Base-by-base conservation (phyloP, 2,113 vertebrate species). In the Mirza zaza region DNA sequence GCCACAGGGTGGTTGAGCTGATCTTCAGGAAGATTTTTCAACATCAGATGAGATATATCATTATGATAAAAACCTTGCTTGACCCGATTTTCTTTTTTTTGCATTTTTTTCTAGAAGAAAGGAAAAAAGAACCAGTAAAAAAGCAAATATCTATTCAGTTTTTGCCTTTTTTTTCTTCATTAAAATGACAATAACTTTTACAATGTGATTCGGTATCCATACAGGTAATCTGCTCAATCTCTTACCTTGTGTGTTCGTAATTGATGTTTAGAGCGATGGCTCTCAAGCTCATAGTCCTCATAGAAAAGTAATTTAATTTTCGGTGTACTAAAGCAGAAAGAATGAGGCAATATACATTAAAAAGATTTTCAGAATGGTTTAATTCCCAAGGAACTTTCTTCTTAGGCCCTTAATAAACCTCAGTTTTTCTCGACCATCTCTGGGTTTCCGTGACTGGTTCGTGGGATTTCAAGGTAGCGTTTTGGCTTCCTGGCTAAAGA, bases 231-330 rank as follows among this genome's bases (percentile, higher is more conserved):
- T 87, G 70, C 70, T 59, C 32, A 13, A 0, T 21, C 83, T 94
- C 87, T 52, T 70, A 14, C 32, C 36, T 55, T 6, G 52, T 36
- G 71, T 36, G 36, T 75, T 94, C 76, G 23, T 88, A 76, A 84
- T 34, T 14, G 68, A 84, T 93, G 73, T 45, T 82, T 52, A 55
- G 82, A 71, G 68, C 8, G 27, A 82, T 48, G 65, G 48, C 63
- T 52, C 15, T 71, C 15, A 32, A 87, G 79, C 91, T 63, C 25
- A 9, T 73, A 87, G 76, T 61, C 95, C 84, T 97, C 94, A 81
- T 68, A 84, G 96, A 90, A 75, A 89, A 94, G 96, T 95, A 95
- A 97, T 95, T 97, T 94, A 90, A 92, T 97, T 95, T 96, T 87
- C 92, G 73, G 84, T 45, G 90, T 95, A 67, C 75, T 95, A 96